Conservation (phyloP, 1,140 invertebrate species). For the Drosophila sulfurigaster region DNA sequence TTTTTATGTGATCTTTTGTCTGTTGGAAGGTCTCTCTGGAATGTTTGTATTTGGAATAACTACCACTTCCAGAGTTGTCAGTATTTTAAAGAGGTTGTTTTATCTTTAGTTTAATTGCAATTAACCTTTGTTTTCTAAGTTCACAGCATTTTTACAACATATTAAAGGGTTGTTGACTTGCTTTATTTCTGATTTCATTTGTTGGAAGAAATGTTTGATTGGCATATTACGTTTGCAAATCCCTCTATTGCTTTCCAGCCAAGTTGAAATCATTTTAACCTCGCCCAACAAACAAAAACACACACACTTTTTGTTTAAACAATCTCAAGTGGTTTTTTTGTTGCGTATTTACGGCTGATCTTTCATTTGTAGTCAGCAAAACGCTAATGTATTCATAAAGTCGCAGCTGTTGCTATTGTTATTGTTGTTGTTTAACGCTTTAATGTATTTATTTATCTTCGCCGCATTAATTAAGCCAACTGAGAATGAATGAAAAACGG, state of each 20-base stretch:
- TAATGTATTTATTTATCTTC: conserved; percentile 72
- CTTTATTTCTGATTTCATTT: too few species aligned
- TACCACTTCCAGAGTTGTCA: not conserved
- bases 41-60: not conserved
- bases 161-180: too few species aligned
- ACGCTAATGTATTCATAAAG: conserved; percentile 73
- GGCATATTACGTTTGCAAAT: not conserved
- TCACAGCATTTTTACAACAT: too few species aligned
- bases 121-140: too few species aligned
- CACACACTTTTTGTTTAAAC: conserved; percentile 59
- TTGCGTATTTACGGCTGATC: conserved; percentile 35
- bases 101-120: too few species aligned
- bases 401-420: conserved; percentile 27
- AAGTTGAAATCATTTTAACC: conserved; percentile 2
- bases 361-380: conserved; percentile 44
- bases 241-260: too few species aligned
- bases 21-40: not conserved
- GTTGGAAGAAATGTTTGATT: not conserved
- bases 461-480: conserved; percentile 70
- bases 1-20: too few species aligned
- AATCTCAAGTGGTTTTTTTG: conserved; percentile 60
- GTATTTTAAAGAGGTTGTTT: too few species aligned
- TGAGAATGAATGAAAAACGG: conserved; percentile 44
- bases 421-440: conserved; percentile 23
- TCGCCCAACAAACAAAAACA: conserved; percentile 11